Percentiles rank a stretch among this genome's conserved stretches.
Evolutionary conservation across 2,113 vertebrate species (phyloP).

Genomic region (Oenanthe melanoleuca): DNA sequence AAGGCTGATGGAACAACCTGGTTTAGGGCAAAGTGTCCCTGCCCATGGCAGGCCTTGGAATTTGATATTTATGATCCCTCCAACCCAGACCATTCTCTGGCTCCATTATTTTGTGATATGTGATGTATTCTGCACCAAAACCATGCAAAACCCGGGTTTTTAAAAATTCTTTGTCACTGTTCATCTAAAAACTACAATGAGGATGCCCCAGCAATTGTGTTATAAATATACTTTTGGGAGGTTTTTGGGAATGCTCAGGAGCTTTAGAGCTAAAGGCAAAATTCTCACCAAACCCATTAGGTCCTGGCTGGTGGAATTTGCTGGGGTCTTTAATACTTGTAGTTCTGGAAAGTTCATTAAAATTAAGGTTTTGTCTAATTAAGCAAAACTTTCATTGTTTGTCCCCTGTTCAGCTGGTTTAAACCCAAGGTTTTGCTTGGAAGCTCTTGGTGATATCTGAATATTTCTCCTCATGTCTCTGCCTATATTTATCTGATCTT

Average conservation of each 20-base stretch:
- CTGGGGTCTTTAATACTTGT: background rate
- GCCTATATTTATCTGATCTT: slow-evolving; percentile 22
- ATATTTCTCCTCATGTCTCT: background rate
- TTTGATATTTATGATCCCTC: background rate
- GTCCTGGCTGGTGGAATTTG: background rate
- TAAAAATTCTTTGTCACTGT: background rate
- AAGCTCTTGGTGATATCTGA: background rate
- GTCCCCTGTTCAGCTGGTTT: background rate
- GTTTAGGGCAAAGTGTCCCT: background rate
- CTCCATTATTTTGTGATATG: background rate
- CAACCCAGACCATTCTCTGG: too few species aligned
- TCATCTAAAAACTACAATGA: background rate
- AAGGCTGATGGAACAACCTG: background rate
- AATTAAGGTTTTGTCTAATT: slow-evolving; percentile 12
- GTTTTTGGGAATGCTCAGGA: background rate
- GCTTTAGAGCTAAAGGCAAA: background rate
- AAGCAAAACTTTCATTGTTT: background rate
- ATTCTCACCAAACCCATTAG: background rate
- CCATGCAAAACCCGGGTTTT: background rate
- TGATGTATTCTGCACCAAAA: background rate
- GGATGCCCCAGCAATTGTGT: background rate
- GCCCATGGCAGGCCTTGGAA: background rate
- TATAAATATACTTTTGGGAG: background rate
- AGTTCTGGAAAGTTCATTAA: background rate
- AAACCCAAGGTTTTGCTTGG: background rate